Percentiles rank a stretch among this genome's conserved stretches.
Evolutionary conservation across 1,140 invertebrate genomes (phyloP).

Genomic region (Lepidurus apus): DNA sequence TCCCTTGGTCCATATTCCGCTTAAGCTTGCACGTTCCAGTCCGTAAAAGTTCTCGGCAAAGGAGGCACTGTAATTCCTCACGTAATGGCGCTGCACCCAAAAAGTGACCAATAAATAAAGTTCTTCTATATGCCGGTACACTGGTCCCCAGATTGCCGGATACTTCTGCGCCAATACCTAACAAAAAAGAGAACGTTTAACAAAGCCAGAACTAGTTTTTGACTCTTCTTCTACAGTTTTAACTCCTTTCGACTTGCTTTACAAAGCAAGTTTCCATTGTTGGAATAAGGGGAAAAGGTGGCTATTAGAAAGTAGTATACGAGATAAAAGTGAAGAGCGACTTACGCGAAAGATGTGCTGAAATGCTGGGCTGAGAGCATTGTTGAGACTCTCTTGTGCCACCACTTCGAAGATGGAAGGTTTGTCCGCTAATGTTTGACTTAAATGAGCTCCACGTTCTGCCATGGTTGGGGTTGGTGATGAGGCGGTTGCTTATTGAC

Average conservation of each 20-base stretch:
- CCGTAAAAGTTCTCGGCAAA: constrained; percentile 5
- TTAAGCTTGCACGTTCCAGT: constrained; percentile 7
- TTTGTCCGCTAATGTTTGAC: neutral
- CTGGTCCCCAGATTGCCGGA: neutral
- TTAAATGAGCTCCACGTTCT: neutral
- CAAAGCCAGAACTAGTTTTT: too few relatives aligned
- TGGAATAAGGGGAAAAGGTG: too few relatives aligned
- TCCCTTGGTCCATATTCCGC: neutral
- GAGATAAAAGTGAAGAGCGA: neutral
- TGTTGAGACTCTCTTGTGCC: constrained; percentile 7
- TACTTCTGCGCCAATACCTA: neutral
- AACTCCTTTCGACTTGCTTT: too few relatives aligned
- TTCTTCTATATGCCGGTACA: constrained; percentile 1
- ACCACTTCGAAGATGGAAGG: constrained; percentile 8
- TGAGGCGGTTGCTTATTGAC: too few relatives aligned
- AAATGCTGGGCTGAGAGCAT: neutral
- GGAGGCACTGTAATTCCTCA: neutral
- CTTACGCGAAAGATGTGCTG: neutral
- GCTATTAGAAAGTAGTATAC: neutral
- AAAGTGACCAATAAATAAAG: constrained; percentile 2
- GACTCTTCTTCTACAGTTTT: too few relatives aligned
- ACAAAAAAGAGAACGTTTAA: neutral
- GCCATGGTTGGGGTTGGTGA: neutral
- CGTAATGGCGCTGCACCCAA: constrained; percentile 10
- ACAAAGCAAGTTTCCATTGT: too few relatives aligned